These are phyloP conservation scores for Carabus problematicus DNA, from an alignment of 2,888 invertebrate species.

Conservation along the genomic window DNA sequence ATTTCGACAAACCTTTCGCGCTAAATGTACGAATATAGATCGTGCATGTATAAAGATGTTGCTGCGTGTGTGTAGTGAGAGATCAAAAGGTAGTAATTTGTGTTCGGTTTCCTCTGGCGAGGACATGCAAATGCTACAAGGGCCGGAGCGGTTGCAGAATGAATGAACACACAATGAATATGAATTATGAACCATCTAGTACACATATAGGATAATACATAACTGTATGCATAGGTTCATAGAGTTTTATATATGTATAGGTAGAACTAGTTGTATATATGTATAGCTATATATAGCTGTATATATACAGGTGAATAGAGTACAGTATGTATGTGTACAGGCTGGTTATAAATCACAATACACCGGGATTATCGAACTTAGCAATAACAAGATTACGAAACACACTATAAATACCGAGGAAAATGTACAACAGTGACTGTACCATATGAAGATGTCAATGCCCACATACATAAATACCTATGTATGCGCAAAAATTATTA, in stretches of 20 bases:
- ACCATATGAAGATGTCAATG: constrained; percentile 1
- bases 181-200: constrained; percentile 36
- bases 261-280: neutral
- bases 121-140: constrained; percentile 33
- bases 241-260: neutral
- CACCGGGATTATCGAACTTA: constrained; percentile 42
- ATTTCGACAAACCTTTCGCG: too few species aligned
- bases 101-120: neutral
- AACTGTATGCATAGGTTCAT: neutral
- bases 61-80: too few species aligned
- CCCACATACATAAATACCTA: too few species aligned
- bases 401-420: constrained; percentile 38
- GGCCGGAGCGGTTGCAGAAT: neutral
- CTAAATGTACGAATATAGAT: too few species aligned
- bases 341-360: constrained; percentile 38
- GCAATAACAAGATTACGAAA: constrained; percentile 42
- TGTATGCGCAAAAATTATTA: too few species aligned
- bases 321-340: neutral
- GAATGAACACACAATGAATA: constrained; percentile 30
- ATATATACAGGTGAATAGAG: constrained; percentile 6
- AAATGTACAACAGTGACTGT: constrained; percentile 20
- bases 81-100: too few species aligned
- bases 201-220: constrained; percentile 4
- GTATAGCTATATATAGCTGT: constrained; percentile 1
- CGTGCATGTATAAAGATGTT: too few species aligned